A percentile compares a stretch with the other conserved stretches of the same genome.
These are phyloP conservation scores for Cotesia typhae DNA, from an alignment of 1,140 invertebrate species.

Conservation along the genomic window DNA sequence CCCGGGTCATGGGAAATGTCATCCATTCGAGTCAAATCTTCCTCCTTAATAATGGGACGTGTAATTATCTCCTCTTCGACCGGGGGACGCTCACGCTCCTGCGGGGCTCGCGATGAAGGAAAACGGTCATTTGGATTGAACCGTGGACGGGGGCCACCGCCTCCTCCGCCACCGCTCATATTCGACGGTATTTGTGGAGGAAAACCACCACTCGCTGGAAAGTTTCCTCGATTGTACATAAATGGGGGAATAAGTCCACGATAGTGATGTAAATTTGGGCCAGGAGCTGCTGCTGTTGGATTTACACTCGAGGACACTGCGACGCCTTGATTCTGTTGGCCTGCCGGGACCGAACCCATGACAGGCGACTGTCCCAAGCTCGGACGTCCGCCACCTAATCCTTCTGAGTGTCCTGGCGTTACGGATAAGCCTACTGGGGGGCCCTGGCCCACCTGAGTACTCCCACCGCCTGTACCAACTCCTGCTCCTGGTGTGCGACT, in stretches of 20 bases:
- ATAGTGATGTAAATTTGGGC: slow-evolving; percentile 68
- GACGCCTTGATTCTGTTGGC: slow-evolving; percentile 65
- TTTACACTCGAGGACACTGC: slow-evolving; percentile 58
- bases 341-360: slow-evolving; percentile 71
- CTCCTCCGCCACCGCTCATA: slow-evolving; percentile 4
- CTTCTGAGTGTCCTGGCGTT: slow-evolving; percentile 52
- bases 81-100: slow-evolving; percentile 53
- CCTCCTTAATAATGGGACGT: slow-evolving; percentile 89
- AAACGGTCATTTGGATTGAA: slow-evolving; percentile 60
- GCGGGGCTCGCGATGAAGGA: slow-evolving; percentile 45
- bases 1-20: slow-evolving; percentile 88
- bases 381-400: slow-evolving; percentile 61
- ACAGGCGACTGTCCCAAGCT: slow-evolving; percentile 66
- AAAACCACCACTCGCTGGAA: slow-evolving; percentile 57
- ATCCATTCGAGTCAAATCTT: slow-evolving; percentile 90
- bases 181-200: slow-evolving; percentile 61
- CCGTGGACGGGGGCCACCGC: slow-evolving; percentile 52
- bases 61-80: slow-evolving; percentile 64
- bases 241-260: slow-evolving; percentile 80
- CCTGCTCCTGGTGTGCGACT: slow-evolving; percentile 66
- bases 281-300: slow-evolving; percentile 39
- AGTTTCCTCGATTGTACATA: slow-evolving; percentile 64
- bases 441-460: slow-evolving; percentile 68
- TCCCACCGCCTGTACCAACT: slow-evolving; percentile 66
- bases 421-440: slow-evolving; percentile 59